phyloP scores from a whole-genome alignment of 2,797 vertebrate genomes.

The Melanotaenia pygmaea region DNA sequence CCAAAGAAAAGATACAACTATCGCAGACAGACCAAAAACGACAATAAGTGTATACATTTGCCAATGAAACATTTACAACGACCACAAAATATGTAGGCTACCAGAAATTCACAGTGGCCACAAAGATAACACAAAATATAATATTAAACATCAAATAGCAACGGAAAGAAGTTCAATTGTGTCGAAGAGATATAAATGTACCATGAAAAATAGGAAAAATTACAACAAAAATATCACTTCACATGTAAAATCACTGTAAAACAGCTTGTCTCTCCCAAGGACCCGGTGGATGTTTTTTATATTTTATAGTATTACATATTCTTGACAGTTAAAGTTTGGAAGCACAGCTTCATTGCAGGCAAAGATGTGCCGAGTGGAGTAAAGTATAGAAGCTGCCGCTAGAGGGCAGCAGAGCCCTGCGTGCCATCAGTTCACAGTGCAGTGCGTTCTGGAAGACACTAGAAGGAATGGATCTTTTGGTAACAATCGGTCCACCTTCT shows the following conservation, averaged over 20 bases:
- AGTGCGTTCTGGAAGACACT: not conserved
- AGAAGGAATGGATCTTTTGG: not conserved
- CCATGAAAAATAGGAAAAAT: too few relatives aligned
- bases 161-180: too few relatives aligned
- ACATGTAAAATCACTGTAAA: not conserved
- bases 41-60: too few relatives aligned
- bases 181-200: too few relatives aligned
- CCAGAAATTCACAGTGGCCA: not conserved
- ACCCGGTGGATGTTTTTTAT: not conserved
- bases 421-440: not conserved
- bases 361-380: not conserved
- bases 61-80: not conserved
- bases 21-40: too few relatives aligned
- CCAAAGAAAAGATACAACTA: not conserved
- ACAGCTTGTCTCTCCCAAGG: too few relatives aligned
- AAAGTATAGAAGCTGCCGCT: not conserved
- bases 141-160: not conserved
- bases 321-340: not conserved
- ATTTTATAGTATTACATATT: not conserved
- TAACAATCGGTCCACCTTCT: not conserved
- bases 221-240: not conserved
- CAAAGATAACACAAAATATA: not conserved
- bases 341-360: not conserved
- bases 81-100: not conserved
- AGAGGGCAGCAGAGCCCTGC: slow-evolving; percentile 18